Conservation (phyloP, 2,888 invertebrate species). For the Drosophila rubida region DNA sequence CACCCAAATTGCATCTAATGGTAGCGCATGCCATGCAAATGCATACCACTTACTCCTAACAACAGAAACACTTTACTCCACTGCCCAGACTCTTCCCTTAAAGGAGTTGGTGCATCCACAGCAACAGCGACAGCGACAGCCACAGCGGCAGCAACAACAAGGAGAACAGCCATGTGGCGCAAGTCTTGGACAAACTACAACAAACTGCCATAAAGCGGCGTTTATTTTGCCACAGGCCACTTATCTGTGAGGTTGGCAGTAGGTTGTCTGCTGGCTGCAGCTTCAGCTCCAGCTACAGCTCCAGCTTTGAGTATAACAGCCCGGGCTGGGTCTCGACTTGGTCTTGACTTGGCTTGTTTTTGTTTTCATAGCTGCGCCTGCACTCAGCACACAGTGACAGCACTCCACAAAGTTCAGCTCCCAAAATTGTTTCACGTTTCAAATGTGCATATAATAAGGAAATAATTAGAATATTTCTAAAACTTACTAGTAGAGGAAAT, state of each 20-base stretch:
- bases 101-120: constrained; percentile 44
- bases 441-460: too few relatives aligned
- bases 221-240: constrained; percentile 80
- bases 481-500: too few relatives aligned
- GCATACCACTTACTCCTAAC: constrained; percentile 66
- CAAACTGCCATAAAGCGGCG: constrained; percentile 79
- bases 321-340: constrained; percentile 23
- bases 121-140: constrained; percentile 3
- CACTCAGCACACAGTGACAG: constrained; percentile 20
- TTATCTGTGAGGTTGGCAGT: constrained; percentile 76
- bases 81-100: constrained; percentile 59
- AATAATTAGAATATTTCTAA: too few relatives aligned
- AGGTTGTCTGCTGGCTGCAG: constrained; percentile 51
- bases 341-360: constrained; percentile 64
- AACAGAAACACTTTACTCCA: constrained; percentile 60
- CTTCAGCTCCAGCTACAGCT: constrained; percentile 22
- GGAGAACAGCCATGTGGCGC: constrained; percentile 61
- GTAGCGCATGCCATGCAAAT: constrained; percentile 79
- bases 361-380: constrained; percentile 74
- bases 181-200: constrained; percentile 72
- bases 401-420: neutral
- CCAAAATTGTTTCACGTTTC: neutral
- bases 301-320: constrained; percentile 23
- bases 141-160: constrained; percentile 8
- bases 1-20: constrained; percentile 76